Evolutionary conservation across 2,888 invertebrate species (phyloP).

Genomic region (Anticlea derivata): DNA sequence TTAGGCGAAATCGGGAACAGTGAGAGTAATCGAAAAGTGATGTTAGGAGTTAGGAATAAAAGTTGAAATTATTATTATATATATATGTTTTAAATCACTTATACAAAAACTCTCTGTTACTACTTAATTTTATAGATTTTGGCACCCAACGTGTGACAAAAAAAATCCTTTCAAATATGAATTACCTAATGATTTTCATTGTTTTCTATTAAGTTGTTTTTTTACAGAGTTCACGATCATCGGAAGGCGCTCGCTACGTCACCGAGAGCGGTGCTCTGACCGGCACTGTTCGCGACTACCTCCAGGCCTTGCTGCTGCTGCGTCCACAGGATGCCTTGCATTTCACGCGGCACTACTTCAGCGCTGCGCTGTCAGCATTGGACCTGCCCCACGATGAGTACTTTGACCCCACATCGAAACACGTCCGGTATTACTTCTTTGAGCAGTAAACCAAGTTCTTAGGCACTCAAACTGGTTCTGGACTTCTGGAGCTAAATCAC

Average conservation of each 20-base stretch:
- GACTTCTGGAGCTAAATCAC: too few relatives aligned
- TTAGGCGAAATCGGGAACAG: too few relatives aligned
- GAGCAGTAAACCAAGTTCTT: constrained; percentile 52
- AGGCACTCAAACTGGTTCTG: too few relatives aligned
- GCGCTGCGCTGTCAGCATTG: constrained; percentile 70
- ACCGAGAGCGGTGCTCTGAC: constrained; percentile 83
- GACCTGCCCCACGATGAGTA: constrained; percentile 78
- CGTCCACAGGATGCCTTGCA: constrained; percentile 82
- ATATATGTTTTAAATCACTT: too few relatives aligned
- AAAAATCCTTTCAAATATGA: too few relatives aligned
- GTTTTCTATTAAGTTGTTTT: background rate
- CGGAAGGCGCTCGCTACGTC: constrained; percentile 83
- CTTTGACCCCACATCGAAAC: constrained; percentile 68
- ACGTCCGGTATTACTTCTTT: constrained; percentile 73
- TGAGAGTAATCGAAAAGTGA: too few relatives aligned
- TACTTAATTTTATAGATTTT: too few relatives aligned
- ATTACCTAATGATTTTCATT: too few relatives aligned
- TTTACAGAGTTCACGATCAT: constrained; percentile 67
- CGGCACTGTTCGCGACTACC: constrained; percentile 83
- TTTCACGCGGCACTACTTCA: constrained; percentile 83
- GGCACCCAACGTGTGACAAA: too few relatives aligned
- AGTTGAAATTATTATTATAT: too few relatives aligned
- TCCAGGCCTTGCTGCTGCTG: constrained; percentile 82
- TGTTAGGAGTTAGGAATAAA: too few relatives aligned
- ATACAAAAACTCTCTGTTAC: too few relatives aligned